Conservation (phyloP, 2,888 invertebrate species). For the Tromatobia lineatoria region DNA sequence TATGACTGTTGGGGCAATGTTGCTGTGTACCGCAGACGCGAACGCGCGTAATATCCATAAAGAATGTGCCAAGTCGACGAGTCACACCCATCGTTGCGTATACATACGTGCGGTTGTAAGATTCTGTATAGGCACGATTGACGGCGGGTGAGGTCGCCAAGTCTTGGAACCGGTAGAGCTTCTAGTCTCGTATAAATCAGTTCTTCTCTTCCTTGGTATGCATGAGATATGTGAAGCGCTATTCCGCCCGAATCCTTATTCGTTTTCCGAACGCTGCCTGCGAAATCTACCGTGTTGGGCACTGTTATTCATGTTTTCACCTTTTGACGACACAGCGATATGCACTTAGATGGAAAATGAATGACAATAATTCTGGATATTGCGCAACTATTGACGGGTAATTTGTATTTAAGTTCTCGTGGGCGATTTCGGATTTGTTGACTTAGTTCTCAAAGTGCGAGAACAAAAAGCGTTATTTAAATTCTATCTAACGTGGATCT, state of each 20-base stretch:
- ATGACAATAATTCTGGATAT: no score
- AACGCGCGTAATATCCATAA: slow-evolving; percentile 76
- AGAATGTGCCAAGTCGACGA: slow-evolving; percentile 76
- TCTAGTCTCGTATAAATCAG: slow-evolving; percentile 30
- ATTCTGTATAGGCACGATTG: slow-evolving; percentile 8
- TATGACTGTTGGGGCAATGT: slow-evolving; percentile 21
- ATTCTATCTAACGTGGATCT: no score
- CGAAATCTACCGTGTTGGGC: neutral
- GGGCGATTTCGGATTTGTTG: no score
- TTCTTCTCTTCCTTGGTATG: neutral
- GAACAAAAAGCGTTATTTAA: no score
- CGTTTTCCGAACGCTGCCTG: slow-evolving; percentile 10
- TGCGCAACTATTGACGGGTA: no score
- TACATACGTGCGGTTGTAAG: slow-evolving; percentile 19
- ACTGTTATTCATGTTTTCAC: no score
- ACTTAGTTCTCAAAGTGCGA: no score
- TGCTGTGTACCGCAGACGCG: slow-evolving; percentile 22
- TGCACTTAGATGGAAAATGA: no score
- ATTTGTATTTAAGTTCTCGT: no score
- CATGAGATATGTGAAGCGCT: neutral
- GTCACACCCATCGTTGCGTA: slow-evolving; percentile 80
- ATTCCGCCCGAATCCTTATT: neutral
- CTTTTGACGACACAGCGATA: no score
- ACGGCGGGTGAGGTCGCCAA: slow-evolving; percentile 30
- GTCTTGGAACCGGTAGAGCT: neutral